These are phyloP conservation scores for Macroglossus sobrinus DNA, from an alignment of 2,113 vertebrate species.

Conservation along the genomic window DNA sequence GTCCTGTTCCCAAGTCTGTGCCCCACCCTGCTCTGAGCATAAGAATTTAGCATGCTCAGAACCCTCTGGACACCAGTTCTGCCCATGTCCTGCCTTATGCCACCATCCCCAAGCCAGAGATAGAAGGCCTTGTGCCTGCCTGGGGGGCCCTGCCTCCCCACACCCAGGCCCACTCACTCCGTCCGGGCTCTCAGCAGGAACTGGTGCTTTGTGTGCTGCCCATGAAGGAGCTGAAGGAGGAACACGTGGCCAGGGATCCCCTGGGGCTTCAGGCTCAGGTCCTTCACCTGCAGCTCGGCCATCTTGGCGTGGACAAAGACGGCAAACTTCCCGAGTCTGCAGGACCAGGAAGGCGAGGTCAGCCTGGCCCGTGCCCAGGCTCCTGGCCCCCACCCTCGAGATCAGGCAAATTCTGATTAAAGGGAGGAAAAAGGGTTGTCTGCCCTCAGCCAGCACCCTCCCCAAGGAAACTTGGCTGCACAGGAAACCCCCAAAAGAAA, in stretches of 20 bases:
- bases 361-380: not conserved
- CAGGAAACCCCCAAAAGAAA: not conserved
- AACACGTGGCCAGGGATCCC: constrained; percentile 92
- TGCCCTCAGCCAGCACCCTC: not conserved
- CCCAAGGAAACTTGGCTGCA: not conserved
- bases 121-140: too few relatives aligned
- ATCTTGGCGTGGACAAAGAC: constrained; percentile 92
- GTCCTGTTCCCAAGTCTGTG: not conserved
- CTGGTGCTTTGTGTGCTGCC: constrained; percentile 89
- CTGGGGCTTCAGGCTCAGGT: constrained; percentile 90
- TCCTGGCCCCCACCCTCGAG: not conserved
- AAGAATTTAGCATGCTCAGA: not conserved
- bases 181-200: constrained; percentile 90
- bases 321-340: constrained; percentile 89
- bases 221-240: constrained; percentile 90
- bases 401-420: not conserved
- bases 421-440: not conserved
- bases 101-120: not conserved
- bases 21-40: not conserved
- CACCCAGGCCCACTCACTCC: constrained; percentile 80
- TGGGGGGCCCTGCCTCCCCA: not conserved
- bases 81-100: not conserved
- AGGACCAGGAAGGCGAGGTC: not conserved
- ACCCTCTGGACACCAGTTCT: not conserved
- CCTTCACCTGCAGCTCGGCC: constrained; percentile 89